phyloP scores from a whole-genome alignment of 2,888 invertebrate genomes.

The Biston betularia region DNA sequence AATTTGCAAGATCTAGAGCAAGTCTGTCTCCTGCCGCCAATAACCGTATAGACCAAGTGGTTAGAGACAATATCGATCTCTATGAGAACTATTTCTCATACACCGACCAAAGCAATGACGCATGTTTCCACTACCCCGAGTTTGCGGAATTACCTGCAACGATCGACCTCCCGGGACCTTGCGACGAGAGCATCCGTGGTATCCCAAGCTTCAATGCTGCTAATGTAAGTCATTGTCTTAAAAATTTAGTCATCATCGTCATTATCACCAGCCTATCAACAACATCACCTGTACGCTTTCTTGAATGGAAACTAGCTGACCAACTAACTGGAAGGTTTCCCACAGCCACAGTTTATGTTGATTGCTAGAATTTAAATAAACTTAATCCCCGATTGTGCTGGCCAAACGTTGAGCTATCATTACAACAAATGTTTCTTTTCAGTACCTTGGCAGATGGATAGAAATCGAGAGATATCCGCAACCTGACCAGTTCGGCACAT shows the following conservation, averaged over 20 bases:
- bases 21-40: conserved; percentile 59
- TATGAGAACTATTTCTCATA: conserved; percentile 63
- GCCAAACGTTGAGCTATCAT: too few relatives aligned
- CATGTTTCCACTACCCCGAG: conserved; percentile 74
- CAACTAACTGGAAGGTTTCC: too few relatives aligned
- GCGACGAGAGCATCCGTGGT: conserved; percentile 60
- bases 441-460: conserved; percentile 85
- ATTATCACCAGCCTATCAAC: too few relatives aligned
- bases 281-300: too few relatives aligned
- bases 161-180: conserved; percentile 65
- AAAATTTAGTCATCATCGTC: background rate
- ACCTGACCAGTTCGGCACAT: conserved; percentile 86
- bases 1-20: conserved; percentile 60
- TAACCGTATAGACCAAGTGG: conserved; percentile 52
- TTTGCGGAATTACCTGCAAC: conserved; percentile 54
- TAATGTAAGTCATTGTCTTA: conserved; percentile 53
- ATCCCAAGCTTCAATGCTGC: conserved; percentile 59
- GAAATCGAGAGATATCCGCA: conserved; percentile 88
- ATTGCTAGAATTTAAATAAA: too few relatives aligned
- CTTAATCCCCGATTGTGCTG: too few relatives aligned
- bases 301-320: too few relatives aligned
- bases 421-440: conserved; percentile 15
- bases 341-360: too few relatives aligned
- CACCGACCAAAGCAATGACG: conserved; percentile 61
- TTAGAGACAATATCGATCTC: conserved; percentile 59